Evolutionary conservation across 2,888 invertebrate species (phyloP).

Genomic region (Eupelmus urozonus): DNA sequence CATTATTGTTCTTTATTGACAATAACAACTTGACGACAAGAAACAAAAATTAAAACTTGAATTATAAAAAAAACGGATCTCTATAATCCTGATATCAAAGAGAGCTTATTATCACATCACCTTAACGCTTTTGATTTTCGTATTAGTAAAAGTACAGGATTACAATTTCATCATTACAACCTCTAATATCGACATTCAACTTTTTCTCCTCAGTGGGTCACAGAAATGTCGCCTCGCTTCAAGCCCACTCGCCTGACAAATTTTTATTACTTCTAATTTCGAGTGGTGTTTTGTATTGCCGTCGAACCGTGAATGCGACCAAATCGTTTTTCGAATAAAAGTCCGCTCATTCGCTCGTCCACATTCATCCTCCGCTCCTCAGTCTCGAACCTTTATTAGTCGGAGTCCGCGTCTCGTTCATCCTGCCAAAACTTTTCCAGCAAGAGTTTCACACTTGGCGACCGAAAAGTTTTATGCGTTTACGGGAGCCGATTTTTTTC

Average conservation of each 20-base stretch:
- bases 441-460: not conserved
- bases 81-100: no score
- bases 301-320: no score
- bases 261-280: not conserved
- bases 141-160: no score
- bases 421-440: not conserved
- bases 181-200: not conserved
- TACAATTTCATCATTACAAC: not conserved
- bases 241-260: no score
- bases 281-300: not conserved
- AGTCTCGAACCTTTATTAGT: conserved; percentile 17
- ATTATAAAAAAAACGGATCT: no score
- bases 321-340: not conserved
- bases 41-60: no score
- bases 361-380: conserved; percentile 1
- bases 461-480: not conserved
- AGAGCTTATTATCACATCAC: no score
- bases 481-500: not conserved
- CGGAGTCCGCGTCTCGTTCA: not conserved
- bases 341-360: not conserved
- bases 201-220: not conserved
- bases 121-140: no score
- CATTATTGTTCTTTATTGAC: no score
- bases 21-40: no score
- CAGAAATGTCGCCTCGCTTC: not conserved